phyloP scores from a whole-genome alignment of 2,797 vertebrate species.

The Ispidina picta region DNA sequence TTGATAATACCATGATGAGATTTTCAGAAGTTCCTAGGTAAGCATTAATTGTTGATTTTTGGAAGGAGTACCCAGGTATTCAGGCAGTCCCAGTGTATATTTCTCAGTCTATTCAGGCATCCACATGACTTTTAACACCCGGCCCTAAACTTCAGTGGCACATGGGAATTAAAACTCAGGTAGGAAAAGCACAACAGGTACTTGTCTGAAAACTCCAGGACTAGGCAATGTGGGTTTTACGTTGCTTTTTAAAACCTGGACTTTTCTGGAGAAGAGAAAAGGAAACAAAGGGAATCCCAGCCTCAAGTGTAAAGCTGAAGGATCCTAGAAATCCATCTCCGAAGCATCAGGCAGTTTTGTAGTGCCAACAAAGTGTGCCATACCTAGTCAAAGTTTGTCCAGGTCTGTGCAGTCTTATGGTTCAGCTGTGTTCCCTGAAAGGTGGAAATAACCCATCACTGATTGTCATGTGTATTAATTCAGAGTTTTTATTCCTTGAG shows the following conservation, averaged over 20 bases:
- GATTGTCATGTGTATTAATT: background rate
- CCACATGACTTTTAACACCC: background rate
- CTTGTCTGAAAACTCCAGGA: background rate
- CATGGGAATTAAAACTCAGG: background rate
- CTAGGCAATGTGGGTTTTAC: background rate
- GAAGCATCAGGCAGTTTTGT: background rate
- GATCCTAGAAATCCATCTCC: background rate
- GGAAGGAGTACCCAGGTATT: background rate
- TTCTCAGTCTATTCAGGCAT: background rate
- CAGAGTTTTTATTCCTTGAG: background rate
- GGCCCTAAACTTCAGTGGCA: background rate
- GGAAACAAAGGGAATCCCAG: background rate
- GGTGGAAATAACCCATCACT: background rate
- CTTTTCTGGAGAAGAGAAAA: background rate
- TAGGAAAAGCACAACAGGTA: background rate
- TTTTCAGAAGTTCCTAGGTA: background rate
- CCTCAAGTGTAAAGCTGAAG: background rate
- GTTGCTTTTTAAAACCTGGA: background rate
- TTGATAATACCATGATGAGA: background rate
- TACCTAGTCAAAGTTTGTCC: background rate
- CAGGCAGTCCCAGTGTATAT: background rate
- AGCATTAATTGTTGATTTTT: background rate
- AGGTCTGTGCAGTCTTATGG: background rate
- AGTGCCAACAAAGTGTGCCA: background rate
- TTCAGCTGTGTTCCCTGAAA: background rate